Evolutionary conservation across 2,888 invertebrate species (phyloP).

Genomic region (Tenthredo distinguenda): DNA sequence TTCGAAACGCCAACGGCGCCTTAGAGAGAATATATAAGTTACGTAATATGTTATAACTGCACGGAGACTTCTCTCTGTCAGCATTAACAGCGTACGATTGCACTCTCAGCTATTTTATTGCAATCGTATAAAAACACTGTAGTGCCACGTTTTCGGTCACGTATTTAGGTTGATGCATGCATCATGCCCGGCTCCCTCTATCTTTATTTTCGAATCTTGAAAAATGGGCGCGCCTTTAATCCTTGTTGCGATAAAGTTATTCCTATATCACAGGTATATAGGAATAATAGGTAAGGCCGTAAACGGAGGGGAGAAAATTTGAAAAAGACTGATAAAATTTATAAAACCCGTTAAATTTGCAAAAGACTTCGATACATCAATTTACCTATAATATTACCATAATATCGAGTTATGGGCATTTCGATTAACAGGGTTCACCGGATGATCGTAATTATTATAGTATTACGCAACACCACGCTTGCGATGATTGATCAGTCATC

Average conservation of each 20-base stretch:
- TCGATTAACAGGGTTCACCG: constrained; percentile 21
- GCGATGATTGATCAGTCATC: constrained; percentile 49
- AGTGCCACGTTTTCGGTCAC: constrained; percentile 5
- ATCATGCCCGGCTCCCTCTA: neutral
- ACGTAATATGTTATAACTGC: constrained; percentile 2
- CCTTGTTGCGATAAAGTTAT: neutral
- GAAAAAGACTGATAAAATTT: neutral
- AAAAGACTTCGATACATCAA: neutral
- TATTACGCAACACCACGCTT: constrained; percentile 33
- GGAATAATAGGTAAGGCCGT: neutral
- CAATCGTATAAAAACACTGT: constrained; percentile 3
- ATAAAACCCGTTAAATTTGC: neutral
- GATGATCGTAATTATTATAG: constrained; percentile 36
- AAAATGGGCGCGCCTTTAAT: neutral
- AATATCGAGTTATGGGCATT: neutral
- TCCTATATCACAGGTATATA: neutral
- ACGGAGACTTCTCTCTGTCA: neutral
- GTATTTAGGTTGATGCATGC: constrained; percentile 10
- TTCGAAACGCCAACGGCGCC: constrained; percentile 27
- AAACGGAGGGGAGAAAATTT: neutral
- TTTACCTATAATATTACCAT: no score
- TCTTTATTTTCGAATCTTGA: neutral
- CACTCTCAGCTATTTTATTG: neutral
- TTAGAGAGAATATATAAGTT: neutral
- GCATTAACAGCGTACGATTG: neutral